Base-by-base conservation (phyloP, 2,888 invertebrate genomes). In the Deladenus siricidicola region DNA sequence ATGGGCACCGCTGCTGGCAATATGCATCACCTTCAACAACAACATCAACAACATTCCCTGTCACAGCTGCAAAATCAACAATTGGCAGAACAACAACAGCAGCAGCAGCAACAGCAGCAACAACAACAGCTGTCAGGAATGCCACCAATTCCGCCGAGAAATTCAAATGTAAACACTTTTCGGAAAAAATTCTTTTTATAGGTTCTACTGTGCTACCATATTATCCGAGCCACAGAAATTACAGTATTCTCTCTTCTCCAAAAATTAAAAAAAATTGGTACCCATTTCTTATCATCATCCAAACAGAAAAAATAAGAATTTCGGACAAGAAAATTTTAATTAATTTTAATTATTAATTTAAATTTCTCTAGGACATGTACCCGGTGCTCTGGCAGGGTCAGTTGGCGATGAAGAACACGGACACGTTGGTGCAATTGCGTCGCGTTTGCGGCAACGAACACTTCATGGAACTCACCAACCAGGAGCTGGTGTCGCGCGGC, bases 321-420 rank as follows among this genome's bases (percentile, higher is more conserved):
- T n/a, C n/a, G n/a, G n/a, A n/a, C n/a, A n/a, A n/a, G n/a, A n/a
- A n/a, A n/a, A n/a, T n/a, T n/a, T n/a, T n/a, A n/a, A n/a, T n/a
- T n/a, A n/a, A n/a, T n/a, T 34, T 34, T 34, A 10, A 34, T 10
- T 34, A 34, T 34, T 34, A 10, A 34, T 34, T 34, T 34, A 34
- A 34, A 10, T 53, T 53, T n/a, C n/a, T 53, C 2, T 28, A 63
- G 56, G 86, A 91, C 86, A 86, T 89, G 61, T 92, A 92, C 81
- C 93, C 93, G 10, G 88, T 92, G 49, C 89, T 93, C 88, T 96
- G 96, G 96, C 92, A 93, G 82, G 92, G 96, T 1, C 82, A 90
- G 63, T 82, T 96, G 69, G 93, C 90, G 0, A 84, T 96, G 70
- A 96, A 96, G 83, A 94, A 91, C 80, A 94, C 94, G 83, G 89